Evolutionary conservation across 2,797 vertebrate genomes (phyloP).

Genomic region (Hoplostethus mediterraneus): DNA sequence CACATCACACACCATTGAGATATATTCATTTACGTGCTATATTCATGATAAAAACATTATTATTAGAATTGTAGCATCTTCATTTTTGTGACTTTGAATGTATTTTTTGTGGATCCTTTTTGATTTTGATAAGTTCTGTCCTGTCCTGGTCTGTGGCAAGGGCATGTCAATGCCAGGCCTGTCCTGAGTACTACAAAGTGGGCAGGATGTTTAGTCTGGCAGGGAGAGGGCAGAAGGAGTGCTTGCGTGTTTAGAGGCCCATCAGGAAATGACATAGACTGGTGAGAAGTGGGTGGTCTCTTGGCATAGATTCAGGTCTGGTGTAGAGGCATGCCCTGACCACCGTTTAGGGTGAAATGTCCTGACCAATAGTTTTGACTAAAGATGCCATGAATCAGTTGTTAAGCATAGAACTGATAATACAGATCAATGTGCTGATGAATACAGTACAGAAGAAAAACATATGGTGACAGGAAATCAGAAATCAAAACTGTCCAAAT

Average conservation of each 20-base stretch:
- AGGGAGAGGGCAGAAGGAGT: conserved; percentile 53
- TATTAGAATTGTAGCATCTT: no score
- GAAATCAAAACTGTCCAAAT: no score
- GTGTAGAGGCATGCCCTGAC: conserved; percentile 1
- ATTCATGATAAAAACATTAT: no score
- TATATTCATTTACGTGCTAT: no score
- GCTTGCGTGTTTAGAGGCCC: conserved; percentile 61
- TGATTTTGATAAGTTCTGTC: conserved; percentile 36
- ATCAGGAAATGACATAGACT: conserved; percentile 68
- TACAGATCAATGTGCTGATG: no score
- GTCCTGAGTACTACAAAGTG: conserved; percentile 36
- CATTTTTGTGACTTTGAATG: no score
- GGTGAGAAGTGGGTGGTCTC: conserved; percentile 26
- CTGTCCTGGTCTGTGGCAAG: conserved; percentile 10
- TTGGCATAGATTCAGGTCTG: conserved; percentile 18
- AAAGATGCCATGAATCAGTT: not conserved
- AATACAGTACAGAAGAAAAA: no score
- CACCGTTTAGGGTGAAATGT: not conserved
- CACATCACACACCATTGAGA: no score
- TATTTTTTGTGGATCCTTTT: conserved; percentile 11
- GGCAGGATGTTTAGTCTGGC: conserved; percentile 86
- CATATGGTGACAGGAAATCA: no score
- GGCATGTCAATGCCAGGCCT: conserved; percentile 47
- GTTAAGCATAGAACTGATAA: not conserved
- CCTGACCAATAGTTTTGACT: not conserved